Base-by-base conservation (phyloP, 1,140 invertebrate species). In the Pseudomyrmex dendroicus region DNA sequence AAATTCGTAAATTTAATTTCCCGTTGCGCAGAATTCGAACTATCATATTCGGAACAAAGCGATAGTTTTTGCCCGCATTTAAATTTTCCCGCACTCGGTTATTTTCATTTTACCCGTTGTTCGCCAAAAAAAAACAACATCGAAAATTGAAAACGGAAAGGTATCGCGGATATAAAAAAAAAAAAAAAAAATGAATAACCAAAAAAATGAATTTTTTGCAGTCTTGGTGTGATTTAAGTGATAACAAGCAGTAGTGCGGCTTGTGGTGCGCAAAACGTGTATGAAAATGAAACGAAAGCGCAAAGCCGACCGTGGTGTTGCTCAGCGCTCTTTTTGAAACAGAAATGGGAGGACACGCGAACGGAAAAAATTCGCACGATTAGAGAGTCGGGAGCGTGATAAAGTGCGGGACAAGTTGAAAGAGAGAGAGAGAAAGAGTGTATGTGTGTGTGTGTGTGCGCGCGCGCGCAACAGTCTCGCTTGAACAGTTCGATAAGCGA, bases 191-290 rank as follows among this genome's bases (percentile, higher is more conserved):
- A 12, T 17, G 22, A 20, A 1, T 52, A 25, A 25, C 46, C 2
- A 25, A 25, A 50, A 22, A 56, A 72, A 56, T 56, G 12, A 56
- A 54, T 35, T 57, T 70, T 70, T 56, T 0, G 25, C 5, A n/a
- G 9, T 17, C 50, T 67, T 64, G 54, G 44, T 20, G 20, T 80
- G 66, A 80, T 67, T 78, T 70, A 78, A 57, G 35, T 44, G 44
- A 7, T 67, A 67, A 56, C 63, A 20, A 77, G 63, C 48, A 17
- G 44, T 12, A 0, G 46, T 9, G 25, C 5, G 59, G 15, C 35
- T 77, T 56, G 15, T 46, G 25, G 20, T 8, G 54, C 52, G n/a
- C 54, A 46, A 44, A n/a, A 25, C 10, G 67, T n/a, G 54, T 70
- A 20, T 17, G 35, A 35, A 35, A 72, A 13, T 72, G 52, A 59